Percentiles rank a stretch among this genome's conserved stretches.
Evolutionary conservation across 2,888 invertebrate species (phyloP).

Genomic region (Platycheirus albimanus): DNA sequence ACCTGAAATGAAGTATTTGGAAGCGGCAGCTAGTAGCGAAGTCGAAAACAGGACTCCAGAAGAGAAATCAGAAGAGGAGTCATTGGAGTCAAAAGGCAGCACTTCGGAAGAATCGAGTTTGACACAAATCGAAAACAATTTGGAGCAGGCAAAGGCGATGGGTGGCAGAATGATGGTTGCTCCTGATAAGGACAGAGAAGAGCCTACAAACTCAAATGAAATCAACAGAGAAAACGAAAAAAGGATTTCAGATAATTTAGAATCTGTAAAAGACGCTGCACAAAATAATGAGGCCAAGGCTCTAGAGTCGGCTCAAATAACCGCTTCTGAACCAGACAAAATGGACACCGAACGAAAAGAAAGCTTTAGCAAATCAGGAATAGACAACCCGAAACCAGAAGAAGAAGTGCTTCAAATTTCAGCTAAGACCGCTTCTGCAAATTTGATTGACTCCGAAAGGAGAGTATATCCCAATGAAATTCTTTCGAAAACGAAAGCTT

Average conservation of each 20-base stretch:
- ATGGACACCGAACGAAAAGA: too few species aligned
- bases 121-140: slow-evolving; percentile 58
- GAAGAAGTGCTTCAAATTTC: too few species aligned
- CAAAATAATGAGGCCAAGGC: too few species aligned
- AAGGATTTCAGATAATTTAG: background rate
- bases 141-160: background rate
- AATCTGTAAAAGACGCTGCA: background rate
- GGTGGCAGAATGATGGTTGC: too few species aligned
- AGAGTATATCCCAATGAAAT: background rate
- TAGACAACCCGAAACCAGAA: too few species aligned
- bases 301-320: too few species aligned
- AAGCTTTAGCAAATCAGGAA: too few species aligned
- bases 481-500: background rate
- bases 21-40: slow-evolving; percentile 7
- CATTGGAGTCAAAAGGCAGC: slow-evolving; percentile 52
- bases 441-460: background rate
- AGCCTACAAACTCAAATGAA: background rate
- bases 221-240: background rate
- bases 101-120: slow-evolving; percentile 59
- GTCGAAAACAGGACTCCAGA: slow-evolving; percentile 18
- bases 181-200: background rate
- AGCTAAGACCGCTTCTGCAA: background rate
- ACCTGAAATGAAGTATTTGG: slow-evolving; percentile 38
- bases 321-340: too few species aligned
- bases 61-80: slow-evolving; percentile 57